These are phyloP conservation scores for Hanleya hanleyi DNA, from an alignment of 2,888 invertebrate species.

Conservation along the genomic window DNA sequence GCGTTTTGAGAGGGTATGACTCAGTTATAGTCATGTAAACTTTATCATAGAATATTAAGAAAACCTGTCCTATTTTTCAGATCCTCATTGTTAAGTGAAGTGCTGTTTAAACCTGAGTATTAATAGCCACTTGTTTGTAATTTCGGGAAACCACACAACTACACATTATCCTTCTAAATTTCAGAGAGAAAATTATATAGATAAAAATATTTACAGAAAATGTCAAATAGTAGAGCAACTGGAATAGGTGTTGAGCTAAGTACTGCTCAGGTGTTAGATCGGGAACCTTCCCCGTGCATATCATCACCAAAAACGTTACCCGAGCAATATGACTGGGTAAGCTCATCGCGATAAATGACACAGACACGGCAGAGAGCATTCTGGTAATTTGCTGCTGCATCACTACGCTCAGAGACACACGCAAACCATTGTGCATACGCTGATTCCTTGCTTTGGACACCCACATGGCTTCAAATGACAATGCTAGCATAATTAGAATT, in stretches of 20 bases:
- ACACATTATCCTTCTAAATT: background rate
- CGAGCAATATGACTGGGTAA: background rate
- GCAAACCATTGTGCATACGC: background rate
- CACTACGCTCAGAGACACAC: background rate
- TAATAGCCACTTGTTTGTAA: too few relatives aligned
- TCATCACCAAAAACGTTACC: background rate
- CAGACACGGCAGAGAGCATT: background rate
- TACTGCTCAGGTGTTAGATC: constrained; percentile 1
- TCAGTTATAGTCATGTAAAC: too few relatives aligned
- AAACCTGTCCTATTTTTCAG: too few relatives aligned
- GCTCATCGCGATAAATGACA: background rate
- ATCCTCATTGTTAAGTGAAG: too few relatives aligned
- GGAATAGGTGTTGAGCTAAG: background rate
- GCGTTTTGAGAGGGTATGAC: too few relatives aligned
- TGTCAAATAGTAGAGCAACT: background rate
- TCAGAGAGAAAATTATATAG: background rate
- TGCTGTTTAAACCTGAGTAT: too few relatives aligned
- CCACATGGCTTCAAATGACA: background rate
- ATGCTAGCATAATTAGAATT: constrained; percentile 2
- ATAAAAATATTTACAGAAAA: background rate
- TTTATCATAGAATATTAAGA: too few relatives aligned
- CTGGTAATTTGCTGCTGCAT: constrained; percentile 3
- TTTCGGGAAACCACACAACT: too few relatives aligned
- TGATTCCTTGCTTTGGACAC: background rate
- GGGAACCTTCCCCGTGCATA: background rate